Conservation (phyloP, 2,888 invertebrate genomes). For the Sinodicranocentrus sp. region DNA sequence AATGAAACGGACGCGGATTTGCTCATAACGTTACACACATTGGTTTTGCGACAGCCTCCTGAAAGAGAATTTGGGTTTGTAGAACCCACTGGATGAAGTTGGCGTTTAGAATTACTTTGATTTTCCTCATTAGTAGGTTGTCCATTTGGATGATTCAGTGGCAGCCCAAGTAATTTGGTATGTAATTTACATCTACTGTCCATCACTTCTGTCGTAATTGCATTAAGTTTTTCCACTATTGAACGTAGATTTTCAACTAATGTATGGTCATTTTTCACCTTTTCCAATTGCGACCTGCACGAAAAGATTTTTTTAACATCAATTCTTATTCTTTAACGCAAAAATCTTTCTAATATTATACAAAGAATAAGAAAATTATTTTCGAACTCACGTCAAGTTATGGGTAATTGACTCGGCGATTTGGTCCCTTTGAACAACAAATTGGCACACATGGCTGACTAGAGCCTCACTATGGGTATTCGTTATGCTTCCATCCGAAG, state of each 20-base stretch:
- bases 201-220: constrained; percentile 49
- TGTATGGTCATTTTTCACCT: constrained; percentile 57
- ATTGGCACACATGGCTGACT: constrained; percentile 68
- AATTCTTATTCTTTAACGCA: no score
- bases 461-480: constrained; percentile 64
- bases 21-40: constrained; percentile 50
- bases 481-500: constrained; percentile 47
- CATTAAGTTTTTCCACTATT: constrained; percentile 49
- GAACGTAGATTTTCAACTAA: constrained; percentile 52
- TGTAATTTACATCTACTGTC: constrained; percentile 55
- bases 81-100: constrained; percentile 49
- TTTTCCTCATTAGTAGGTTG: neutral
- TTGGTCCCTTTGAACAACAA: constrained; percentile 69
- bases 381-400: constrained; percentile 65
- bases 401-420: constrained; percentile 62
- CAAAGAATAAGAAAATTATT: no score
- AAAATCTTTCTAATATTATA: neutral
- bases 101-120: neutral
- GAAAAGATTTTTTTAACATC: no score
- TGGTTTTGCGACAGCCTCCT: constrained; percentile 40
- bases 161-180: constrained; percentile 36
- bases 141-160: constrained; percentile 22
- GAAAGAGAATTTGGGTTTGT: constrained; percentile 55
- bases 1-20: constrained; percentile 49
- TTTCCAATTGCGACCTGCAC: constrained; percentile 58